These are phyloP conservation scores for Enteromius paludinosus DNA, from an alignment of 2,797 vertebrate genomes.

Conservation along the genomic window DNA sequence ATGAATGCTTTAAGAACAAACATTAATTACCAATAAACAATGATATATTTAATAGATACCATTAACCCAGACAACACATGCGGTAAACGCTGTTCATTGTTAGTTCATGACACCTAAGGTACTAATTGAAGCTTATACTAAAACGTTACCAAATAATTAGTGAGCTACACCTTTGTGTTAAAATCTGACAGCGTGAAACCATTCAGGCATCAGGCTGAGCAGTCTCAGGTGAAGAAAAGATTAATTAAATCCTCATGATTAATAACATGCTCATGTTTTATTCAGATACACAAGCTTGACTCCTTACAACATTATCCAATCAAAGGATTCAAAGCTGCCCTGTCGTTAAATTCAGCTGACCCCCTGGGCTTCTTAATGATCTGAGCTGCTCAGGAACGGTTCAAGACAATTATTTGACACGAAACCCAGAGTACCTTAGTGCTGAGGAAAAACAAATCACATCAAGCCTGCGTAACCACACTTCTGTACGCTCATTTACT, in stretches of 20 bases:
- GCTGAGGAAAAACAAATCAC: slow-evolving; percentile 1
- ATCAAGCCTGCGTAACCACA: neutral
- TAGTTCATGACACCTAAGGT: neutral
- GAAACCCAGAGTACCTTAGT: neutral
- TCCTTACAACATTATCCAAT: slow-evolving; percentile 28
- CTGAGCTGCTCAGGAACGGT: slow-evolving; percentile 42
- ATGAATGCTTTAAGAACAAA: neutral
- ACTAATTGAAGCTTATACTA: neutral
- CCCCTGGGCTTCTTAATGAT: slow-evolving; percentile 34
- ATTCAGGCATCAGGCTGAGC: neutral
- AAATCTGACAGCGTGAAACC: neutral
- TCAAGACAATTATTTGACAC: slow-evolving; percentile 29
- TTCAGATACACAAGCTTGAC: slow-evolving; percentile 28
- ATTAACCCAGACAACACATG: neutral
- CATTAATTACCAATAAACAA: neutral
- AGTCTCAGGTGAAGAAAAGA: slow-evolving; percentile 35
- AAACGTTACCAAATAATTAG: neutral
- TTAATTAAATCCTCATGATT: slow-evolving; percentile 34
- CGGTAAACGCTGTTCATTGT: neutral
- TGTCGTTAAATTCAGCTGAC: slow-evolving; percentile 26
- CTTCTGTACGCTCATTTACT: neutral
- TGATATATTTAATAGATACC: neutral
- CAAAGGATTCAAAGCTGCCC: slow-evolving; percentile 6
- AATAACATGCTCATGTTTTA: slow-evolving; percentile 26
- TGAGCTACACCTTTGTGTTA: neutral